Evolutionary conservation across 2,797 vertebrate species (phyloP).

Genomic region (Platalea minor): DNA sequence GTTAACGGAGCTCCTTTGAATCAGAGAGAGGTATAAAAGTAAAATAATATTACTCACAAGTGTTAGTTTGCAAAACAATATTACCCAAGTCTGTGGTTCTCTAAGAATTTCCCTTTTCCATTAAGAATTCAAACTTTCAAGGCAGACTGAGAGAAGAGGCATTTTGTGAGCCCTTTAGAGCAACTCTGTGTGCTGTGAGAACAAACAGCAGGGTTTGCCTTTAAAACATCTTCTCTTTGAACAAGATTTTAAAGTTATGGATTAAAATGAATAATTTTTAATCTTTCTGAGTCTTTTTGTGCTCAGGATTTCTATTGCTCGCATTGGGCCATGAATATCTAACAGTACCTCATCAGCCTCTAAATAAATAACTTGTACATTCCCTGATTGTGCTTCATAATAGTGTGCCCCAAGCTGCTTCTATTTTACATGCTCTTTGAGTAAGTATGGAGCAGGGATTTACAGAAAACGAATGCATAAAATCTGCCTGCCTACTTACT

Average conservation of each 20-base stretch:
- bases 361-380: neutral
- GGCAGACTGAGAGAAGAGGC: neutral
- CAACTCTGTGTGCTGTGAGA: neutral
- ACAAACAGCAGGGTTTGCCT: neutral
- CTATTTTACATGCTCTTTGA: neutral
- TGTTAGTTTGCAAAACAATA: neutral
- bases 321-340: neutral
- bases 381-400: neutral
- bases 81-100: neutral
- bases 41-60: neutral
- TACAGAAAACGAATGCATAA: neutral
- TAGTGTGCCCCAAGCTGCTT: neutral
- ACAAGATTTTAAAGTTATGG: neutral
- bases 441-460: neutral
- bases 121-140: neutral
- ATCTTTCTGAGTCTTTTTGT: neutral
- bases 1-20: neutral
- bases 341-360: neutral
- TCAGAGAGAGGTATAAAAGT: neutral
- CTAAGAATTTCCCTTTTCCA: neutral
- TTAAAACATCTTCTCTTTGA: neutral
- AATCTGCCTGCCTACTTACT: neutral
- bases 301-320: neutral
- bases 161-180: neutral
- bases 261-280: conserved; percentile 9